A percentile compares a stretch with the other conserved stretches of the same genome.
Evolutionary conservation across 2,888 invertebrate genomes (phyloP).

Genomic region (Bombylius major): DNA sequence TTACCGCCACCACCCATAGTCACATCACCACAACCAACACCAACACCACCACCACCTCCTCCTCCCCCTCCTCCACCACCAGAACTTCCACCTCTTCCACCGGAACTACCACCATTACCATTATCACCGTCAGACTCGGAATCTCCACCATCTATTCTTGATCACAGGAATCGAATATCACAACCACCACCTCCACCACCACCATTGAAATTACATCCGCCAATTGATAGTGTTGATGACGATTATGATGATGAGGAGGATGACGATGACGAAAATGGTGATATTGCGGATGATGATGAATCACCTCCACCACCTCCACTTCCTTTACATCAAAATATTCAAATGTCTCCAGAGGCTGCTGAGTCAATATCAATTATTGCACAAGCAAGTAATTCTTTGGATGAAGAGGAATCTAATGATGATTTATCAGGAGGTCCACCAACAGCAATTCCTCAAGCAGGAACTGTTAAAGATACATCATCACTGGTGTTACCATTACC

Average conservation of each 20-base stretch:
- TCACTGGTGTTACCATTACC: conserved; percentile 5
- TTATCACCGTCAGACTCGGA: conserved; percentile 26
- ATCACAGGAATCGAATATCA: background rate
- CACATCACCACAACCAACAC: conserved; percentile 13
- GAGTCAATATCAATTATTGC: conserved; percentile 2
- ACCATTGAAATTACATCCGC: conserved; percentile 10
- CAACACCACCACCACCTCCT: conserved; percentile 20
- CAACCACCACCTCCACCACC: conserved; percentile 1
- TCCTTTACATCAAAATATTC: background rate
- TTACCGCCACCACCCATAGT: conserved; percentile 26
- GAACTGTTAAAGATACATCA: conserved; percentile 4
- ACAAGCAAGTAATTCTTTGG: background rate
- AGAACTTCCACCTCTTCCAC: background rate
- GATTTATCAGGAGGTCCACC: background rate
- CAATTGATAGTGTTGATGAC: conserved; percentile 7
- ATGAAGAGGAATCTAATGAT: conserved; percentile 3
- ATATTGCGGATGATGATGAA: conserved; percentile 1
- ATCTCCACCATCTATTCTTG: conserved; percentile 22
- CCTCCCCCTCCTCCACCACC: background rate
- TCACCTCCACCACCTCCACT: background rate
- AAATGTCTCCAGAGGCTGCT: background rate
- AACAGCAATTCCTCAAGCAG: background rate
- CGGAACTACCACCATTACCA: conserved; percentile 26
- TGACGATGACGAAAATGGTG: conserved; percentile 4
- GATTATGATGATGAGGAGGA: conserved; percentile 10